These are phyloP conservation scores for Cynoglossus semilaevis DNA, from an alignment of 2,113 vertebrate genomes.

Conservation along the genomic window DNA sequence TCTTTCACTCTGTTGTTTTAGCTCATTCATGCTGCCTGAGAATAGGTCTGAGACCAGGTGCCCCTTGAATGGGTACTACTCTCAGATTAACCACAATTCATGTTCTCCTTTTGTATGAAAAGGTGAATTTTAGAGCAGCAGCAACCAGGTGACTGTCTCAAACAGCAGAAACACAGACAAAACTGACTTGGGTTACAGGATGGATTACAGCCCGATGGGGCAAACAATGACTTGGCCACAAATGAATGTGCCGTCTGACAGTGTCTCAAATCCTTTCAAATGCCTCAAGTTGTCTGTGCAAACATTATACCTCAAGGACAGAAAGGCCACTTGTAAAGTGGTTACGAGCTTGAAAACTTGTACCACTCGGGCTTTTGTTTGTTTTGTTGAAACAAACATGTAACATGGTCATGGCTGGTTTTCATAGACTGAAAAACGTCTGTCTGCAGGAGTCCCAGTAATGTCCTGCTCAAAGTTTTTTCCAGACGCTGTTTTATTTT, in stretches of 20 bases:
- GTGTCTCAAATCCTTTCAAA: slow-evolving; percentile 55
- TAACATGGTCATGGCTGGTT: slow-evolving; percentile 14
- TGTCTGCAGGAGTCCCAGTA: not conserved
- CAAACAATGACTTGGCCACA: slow-evolving; percentile 65
- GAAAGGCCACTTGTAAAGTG: slow-evolving; percentile 43
- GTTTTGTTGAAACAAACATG: slow-evolving; percentile 3
- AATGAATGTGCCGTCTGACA: slow-evolving; percentile 51
- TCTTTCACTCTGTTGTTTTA: slow-evolving; percentile 36
- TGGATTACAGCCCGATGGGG: slow-evolving; percentile 59
- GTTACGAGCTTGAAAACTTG: slow-evolving; percentile 41
- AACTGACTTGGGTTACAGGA: slow-evolving; percentile 70
- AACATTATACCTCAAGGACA: slow-evolving; percentile 58
- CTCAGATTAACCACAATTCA: slow-evolving; percentile 62
- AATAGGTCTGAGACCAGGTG: slow-evolving; percentile 67
- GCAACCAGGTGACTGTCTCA: slow-evolving; percentile 62
- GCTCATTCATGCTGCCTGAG: slow-evolving; percentile 51
- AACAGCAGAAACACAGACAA: slow-evolving; percentile 63
- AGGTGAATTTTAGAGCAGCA: slow-evolving; percentile 68
- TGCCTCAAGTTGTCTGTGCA: slow-evolving; percentile 62
- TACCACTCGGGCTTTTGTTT: slow-evolving; percentile 33
- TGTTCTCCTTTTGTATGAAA: slow-evolving; percentile 64
- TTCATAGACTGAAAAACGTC: slow-evolving; percentile 4
- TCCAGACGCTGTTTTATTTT: not conserved
- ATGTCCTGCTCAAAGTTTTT: slow-evolving; percentile 7
- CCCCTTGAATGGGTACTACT: slow-evolving; percentile 62